Percentiles rank a stretch among this genome's conserved stretches.
Evolutionary conservation across 2,113 vertebrate species (phyloP).

Genomic region (Callorhinus ursinus): DNA sequence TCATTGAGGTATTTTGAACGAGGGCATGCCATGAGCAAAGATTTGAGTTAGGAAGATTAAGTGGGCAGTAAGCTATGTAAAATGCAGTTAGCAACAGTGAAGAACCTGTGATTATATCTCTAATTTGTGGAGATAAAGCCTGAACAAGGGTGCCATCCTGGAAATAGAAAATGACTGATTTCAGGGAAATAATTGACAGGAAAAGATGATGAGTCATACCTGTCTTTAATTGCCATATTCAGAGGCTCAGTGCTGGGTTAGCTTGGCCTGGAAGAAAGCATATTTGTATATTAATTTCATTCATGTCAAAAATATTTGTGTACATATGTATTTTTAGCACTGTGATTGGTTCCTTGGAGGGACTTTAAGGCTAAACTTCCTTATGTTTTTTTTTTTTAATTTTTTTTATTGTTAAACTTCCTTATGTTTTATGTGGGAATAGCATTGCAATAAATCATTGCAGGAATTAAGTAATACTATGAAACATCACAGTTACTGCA

Average conservation of each 20-base stretch:
- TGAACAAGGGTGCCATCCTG: not conserved
- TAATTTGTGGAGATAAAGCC: not conserved
- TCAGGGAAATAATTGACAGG: conserved; percentile 18
- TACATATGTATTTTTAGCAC: conserved; percentile 32
- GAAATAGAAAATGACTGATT: conserved; percentile 20
- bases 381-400: too few species aligned
- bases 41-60: not conserved
- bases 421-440: conserved; percentile 20
- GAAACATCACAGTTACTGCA: not conserved
- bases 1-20: not conserved
- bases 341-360: not conserved
- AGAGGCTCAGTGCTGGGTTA: not conserved
- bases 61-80: not conserved
- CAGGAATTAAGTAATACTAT: not conserved
- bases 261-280: not conserved
- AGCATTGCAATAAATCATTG: not conserved
- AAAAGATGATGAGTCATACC: not conserved
- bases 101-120: not conserved
- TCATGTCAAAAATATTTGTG: not conserved
- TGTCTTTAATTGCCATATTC: conserved; percentile 20
- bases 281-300: conserved; percentile 26
- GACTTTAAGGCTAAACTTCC: not conserved
- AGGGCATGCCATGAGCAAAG: not conserved
- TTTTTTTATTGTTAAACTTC: too few species aligned
- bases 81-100: not conserved